A percentile compares a stretch with the other conserved stretches of the same genome.
Evolutionary conservation across 1,140 invertebrate genomes (phyloP).

Genomic region (Liolophura sinensis): DNA sequence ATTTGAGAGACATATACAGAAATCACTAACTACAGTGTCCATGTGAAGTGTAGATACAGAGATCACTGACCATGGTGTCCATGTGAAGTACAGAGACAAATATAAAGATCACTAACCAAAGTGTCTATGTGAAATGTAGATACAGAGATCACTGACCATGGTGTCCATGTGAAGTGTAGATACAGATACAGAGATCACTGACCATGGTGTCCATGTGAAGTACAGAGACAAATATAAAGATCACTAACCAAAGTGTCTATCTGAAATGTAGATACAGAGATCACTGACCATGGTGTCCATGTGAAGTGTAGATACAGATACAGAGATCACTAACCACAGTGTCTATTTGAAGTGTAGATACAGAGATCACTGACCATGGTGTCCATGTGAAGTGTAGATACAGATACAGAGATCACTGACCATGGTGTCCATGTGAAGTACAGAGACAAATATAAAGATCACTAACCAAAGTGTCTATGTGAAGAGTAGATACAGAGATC

Average conservation of each 20-base stretch:
- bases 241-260: too few species aligned
- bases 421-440: slow-evolving; percentile 50
- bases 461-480: not conserved
- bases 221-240: too few species aligned
- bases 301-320: not conserved
- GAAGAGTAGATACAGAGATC: not conserved
- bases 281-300: too few species aligned
- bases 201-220: too few species aligned
- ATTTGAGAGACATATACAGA: not conserved
- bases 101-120: slow-evolving; percentile 79
- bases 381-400: slow-evolving; percentile 86
- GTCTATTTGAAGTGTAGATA: too few species aligned
- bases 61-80: slow-evolving; percentile 82
- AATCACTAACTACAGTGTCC: not conserved
- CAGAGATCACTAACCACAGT: not conserved
- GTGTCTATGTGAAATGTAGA: slow-evolving; percentile 35
- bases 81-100: slow-evolving; percentile 90
- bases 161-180: too few species aligned
- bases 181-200: too few species aligned
- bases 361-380: slow-evolving; percentile 69
- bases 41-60: not conserved
- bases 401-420: slow-evolving; percentile 94
- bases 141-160: slow-evolving; percentile 61
- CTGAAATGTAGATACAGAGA: too few species aligned
- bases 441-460: not conserved